Conservation (phyloP, 2,113 vertebrate species). For the Tretioscincus oriximinensis region DNA sequence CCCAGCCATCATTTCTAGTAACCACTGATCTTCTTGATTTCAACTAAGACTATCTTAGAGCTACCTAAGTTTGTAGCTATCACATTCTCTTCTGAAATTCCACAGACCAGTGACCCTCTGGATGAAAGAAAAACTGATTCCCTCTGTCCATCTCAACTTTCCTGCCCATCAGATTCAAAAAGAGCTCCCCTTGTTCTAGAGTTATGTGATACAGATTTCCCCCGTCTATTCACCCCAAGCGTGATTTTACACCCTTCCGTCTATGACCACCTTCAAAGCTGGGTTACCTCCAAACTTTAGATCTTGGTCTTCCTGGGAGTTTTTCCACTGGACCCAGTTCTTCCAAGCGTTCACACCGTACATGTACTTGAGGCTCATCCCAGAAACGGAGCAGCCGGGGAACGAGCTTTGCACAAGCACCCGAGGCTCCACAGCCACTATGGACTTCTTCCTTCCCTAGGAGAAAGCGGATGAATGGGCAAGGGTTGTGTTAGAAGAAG, state of each 20-base stretch:
- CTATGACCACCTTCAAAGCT: background rate
- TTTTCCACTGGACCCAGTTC: constrained; percentile 92
- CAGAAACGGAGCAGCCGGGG: constrained; percentile 76
- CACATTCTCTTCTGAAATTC: no score
- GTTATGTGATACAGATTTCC: background rate
- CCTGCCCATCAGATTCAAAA: no score
- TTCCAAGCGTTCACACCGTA: constrained; percentile 96
- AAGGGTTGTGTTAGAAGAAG: background rate
- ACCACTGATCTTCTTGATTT: no score
- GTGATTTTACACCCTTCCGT: no score
- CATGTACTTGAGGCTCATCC: constrained; percentile 82
- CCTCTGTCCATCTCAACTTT: no score
- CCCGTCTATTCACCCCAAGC: no score
- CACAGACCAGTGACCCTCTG: no score
- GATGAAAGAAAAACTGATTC: no score
- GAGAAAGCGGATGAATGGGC: constrained; percentile 39
- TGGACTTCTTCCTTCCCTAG: constrained; percentile 82
- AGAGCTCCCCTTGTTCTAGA: background rate
- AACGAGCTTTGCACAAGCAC: constrained; percentile 72
- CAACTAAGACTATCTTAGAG: no score
- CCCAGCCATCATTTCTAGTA: no score
- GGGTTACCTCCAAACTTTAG: constrained; percentile 79
- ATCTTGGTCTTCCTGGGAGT: constrained; percentile 82
- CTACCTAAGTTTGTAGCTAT: no score
- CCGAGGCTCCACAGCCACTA: constrained; percentile 67